Conservation (phyloP, 35 echinoderm and acorn worm genomes). For the Strongylocentrotus purpuratus region DNA sequence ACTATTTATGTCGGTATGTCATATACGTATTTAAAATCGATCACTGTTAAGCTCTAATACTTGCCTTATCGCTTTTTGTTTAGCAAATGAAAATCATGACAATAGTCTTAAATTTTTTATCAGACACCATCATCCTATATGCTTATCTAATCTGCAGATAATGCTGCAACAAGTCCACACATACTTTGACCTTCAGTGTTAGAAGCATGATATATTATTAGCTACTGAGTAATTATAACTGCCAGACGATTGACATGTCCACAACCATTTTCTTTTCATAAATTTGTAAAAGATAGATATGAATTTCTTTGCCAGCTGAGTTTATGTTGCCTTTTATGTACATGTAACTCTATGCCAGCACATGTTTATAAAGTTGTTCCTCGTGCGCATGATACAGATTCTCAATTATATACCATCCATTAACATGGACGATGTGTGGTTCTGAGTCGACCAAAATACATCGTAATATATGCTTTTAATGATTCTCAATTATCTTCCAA, state of each 20-base stretch:
- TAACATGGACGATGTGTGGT: neutral
- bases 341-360: neutral
- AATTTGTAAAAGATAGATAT: neutral
- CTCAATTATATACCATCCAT: neutral
- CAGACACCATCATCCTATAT: too few species aligned
- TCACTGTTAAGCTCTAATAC: neutral
- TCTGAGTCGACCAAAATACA: neutral
- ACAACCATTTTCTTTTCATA: neutral
- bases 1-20: too few species aligned
- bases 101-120: too few species aligned
- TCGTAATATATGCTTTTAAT: neutral
- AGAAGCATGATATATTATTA: neutral
- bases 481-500: neutral
- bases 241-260: too few species aligned
- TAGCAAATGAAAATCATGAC: neutral
- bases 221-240: neutral
- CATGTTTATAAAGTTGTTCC: neutral
- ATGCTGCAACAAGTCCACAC: neutral
- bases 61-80: neutral
- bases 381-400: neutral
- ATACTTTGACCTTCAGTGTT: neutral
- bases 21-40: too few species aligned
- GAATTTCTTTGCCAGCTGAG: neutral
- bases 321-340: neutral
- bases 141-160: neutral